phyloP scores from a whole-genome alignment of 2,113 vertebrate species.

The Cyphomyrus plagiostoma region DNA sequence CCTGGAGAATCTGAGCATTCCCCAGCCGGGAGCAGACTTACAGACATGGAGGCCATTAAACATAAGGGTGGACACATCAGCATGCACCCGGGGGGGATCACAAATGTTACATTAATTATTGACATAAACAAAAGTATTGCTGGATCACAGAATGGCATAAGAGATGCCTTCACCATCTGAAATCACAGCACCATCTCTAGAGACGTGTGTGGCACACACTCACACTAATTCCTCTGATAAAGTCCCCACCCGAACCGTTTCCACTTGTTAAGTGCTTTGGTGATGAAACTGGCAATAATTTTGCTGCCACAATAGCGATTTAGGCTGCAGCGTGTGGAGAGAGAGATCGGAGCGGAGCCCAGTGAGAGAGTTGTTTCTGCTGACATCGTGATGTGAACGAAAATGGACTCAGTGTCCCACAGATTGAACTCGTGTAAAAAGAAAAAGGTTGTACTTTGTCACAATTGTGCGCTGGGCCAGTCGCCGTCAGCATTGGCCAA shows the following conservation, averaged over 20 bases:
- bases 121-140: slow-evolving; percentile 29
- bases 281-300: not conserved
- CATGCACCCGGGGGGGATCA: slow-evolving; percentile 24
- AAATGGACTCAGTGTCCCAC: not conserved
- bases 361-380: not conserved
- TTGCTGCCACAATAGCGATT: not conserved
- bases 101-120: slow-evolving; percentile 41
- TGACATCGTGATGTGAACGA: not conserved
- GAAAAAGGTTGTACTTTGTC: not conserved
- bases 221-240: not conserved
- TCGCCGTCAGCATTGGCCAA: not conserved
- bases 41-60: slow-evolving; percentile 29
- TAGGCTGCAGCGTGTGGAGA: not conserved
- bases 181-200: not conserved
- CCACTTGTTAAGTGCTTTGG: not conserved
- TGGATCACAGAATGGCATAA: not conserved
- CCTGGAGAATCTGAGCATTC: slow-evolving; percentile 26
- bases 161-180: not conserved
- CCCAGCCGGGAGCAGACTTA: not conserved
- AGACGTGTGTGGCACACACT: not conserved
- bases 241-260: not conserved
- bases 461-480: not conserved
- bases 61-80: slow-evolving; percentile 33
- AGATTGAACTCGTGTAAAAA: not conserved
- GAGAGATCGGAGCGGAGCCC: not conserved